Evolutionary conservation across 1,140 invertebrate species (phyloP), one percentile per base, ranked within the genome.

Genomic region (Elymnias hypermnestra): DNA sequence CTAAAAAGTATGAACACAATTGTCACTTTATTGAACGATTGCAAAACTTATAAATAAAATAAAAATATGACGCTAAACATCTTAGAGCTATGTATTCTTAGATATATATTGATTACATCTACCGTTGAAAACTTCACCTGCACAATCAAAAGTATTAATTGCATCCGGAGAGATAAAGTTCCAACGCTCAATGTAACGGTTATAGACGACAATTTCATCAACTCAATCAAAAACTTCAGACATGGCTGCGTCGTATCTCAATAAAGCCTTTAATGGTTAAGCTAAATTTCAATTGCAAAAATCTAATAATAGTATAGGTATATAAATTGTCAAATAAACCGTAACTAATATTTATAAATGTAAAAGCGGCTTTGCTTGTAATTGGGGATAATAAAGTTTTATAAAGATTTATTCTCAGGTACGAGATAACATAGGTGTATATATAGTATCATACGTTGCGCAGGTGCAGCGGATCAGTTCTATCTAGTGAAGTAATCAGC

Each of bases 401-500:
- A n/a, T n/a, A n/a, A n/a, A n/a, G n/a, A n/a, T n/a, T n/a, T n/a
- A n/a, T n/a, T n/a, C n/a, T n/a, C n/a, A n/a, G n/a, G n/a, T n/a
- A n/a, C n/a, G n/a, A n/a, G n/a, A n/a, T n/a, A n/a, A n/a, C n/a
- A n/a, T 21, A 21, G 6, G 19, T 4, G 19, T 4, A 21, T 21
- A 21, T 21, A 21, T 4, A 3, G 19, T 21, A 4, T 21, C 19
- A 21, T 21, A 12, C 14, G 6, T 29, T 29, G 9, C 9, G 14
- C 4, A 29, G 25, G 3, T 13, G 26, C 26, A 29, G 9, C 10
- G 17, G 14, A 19, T 15, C 9, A 31, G 19, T 19, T 36, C 8
- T 3, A 12, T 12, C 8, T 21, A 53, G 71, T 75, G 66, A 57
- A 55, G 62, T 69, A 71, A 74, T 62, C 41, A 19, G 25, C 53